These are phyloP conservation scores for Charaxes varanes DNA, from an alignment of 1,140 invertebrate species.

Conservation along the genomic window DNA sequence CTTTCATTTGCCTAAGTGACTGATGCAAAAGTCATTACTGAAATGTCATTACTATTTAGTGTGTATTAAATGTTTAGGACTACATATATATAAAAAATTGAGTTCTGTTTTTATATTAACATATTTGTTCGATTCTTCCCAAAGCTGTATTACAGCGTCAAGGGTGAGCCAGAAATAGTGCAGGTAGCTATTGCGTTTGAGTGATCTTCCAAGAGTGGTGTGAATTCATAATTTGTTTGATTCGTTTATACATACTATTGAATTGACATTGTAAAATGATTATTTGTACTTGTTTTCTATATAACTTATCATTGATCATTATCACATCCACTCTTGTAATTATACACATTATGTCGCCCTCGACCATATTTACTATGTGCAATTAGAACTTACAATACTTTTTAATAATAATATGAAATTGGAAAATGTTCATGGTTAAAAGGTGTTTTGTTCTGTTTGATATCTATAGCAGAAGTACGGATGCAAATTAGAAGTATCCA, in stretches of 20 bases:
- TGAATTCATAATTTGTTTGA: constrained; percentile 3
- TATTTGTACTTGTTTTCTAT: too few species aligned
- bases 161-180: constrained; percentile 53
- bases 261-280: neutral
- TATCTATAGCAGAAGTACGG: too few species aligned
- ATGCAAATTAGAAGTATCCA: too few species aligned
- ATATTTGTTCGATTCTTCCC: constrained; percentile 30
- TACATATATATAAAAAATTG: constrained; percentile 6
- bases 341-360: constrained; percentile 1
- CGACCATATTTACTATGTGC: constrained; percentile 8
- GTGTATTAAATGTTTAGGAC: too few species aligned
- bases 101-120: constrained; percentile 15
- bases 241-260: neutral
- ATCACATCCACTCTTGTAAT: constrained; percentile 4
- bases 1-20: too few species aligned
- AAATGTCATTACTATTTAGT: too few species aligned
- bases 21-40: too few species aligned
- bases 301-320: neutral
- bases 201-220: constrained; percentile 17
- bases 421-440: too few species aligned
- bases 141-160: constrained; percentile 60
- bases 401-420: too few species aligned
- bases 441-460: too few species aligned
- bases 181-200: constrained; percentile 42
- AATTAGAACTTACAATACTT: too few species aligned